Conservation (phyloP, 1,140 invertebrate species). For the Drosophila paulistorum region DNA sequence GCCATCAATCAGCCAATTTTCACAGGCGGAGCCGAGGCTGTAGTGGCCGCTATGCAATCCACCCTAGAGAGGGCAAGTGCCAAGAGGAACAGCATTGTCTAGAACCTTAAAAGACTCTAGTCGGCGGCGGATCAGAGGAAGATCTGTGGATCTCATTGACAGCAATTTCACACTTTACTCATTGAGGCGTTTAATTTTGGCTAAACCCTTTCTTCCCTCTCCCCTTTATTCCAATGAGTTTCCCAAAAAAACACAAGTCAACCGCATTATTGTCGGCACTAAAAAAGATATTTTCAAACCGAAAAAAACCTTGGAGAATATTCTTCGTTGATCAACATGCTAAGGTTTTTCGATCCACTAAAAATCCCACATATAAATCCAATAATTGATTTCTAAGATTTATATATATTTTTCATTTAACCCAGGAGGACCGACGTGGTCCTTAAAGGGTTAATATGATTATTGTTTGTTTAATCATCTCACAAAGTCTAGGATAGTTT, state of each 20-base stretch:
- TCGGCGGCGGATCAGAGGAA: neutral
- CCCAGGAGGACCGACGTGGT: no score
- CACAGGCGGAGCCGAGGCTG: slow-evolving; percentile 74
- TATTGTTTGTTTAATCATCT: no score
- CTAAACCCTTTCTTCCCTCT: neutral
- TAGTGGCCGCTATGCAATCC: slow-evolving; percentile 77
- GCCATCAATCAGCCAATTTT: slow-evolving; percentile 75
- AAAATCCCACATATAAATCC: no score
- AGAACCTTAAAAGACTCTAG: neutral
- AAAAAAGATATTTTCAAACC: no score
- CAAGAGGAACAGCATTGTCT: slow-evolving; percentile 78
- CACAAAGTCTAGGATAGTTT: no score
- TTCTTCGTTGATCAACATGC: no score
- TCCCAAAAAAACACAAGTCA: neutral
- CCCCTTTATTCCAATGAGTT: neutral
- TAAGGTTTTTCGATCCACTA: no score
- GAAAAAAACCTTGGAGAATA: no score
- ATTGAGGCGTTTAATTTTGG: neutral
- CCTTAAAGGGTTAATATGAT: no score
- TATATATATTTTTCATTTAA: no score
- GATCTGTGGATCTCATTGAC: neutral
- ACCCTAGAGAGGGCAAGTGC: slow-evolving; percentile 61
- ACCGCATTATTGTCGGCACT: no score
- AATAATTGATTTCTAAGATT: no score
- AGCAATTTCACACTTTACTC: slow-evolving; percentile 2